Base-by-base conservation (phyloP, 2,113 vertebrate species). In the Nothocercus julius region DNA sequence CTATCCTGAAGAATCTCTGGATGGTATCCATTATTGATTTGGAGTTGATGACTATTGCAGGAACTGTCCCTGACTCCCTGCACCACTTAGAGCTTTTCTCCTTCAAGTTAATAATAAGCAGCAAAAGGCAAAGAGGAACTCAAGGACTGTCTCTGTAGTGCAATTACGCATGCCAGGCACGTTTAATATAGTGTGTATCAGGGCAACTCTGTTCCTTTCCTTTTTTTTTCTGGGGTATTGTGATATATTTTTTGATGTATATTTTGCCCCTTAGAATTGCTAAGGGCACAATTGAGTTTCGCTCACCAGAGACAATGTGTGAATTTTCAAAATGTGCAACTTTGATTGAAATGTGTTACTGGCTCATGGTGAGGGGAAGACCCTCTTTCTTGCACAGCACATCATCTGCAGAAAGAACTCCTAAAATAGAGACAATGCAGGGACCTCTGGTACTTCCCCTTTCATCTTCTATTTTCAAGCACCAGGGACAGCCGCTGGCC, bases 1-100 rank as follows among this genome's bases (percentile, higher is more conserved):
- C 95, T 85, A 84, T 68, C 47, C 58, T 84, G 82, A 90, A 89
- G 64, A 40, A 90, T 74, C 67, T 92, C 77, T 96, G 92, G 82
- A 69, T 67, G 17, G 51, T 85, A 63, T 91, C 73, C 32, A 51
- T 75, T 94, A 93, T 80, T 93, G 89, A 95, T 94, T 87, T 82
- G 74, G 69, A 92, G 80, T 24, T 78, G 84, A 75, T 80, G 90
- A 85, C 69, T 62, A 59, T 59, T 91, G 61, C 67, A 87, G 69
- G 59, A 83, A 59, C 20, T 83, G 61, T 18, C 59, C 84, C 75
- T 92, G 72, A 49, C 42, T 91, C 68, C 34, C 75, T 76, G 78
- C 49, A 62, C 70, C 58, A 83, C 70, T 87, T 58, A 68, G 10
- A 72, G 13, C 24, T 66, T 85, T 91, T 76, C 73, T 93, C 7